phyloP scores from a whole-genome alignment of 23 tunicate genomes.

The Botrylloides violaceus region DNA sequence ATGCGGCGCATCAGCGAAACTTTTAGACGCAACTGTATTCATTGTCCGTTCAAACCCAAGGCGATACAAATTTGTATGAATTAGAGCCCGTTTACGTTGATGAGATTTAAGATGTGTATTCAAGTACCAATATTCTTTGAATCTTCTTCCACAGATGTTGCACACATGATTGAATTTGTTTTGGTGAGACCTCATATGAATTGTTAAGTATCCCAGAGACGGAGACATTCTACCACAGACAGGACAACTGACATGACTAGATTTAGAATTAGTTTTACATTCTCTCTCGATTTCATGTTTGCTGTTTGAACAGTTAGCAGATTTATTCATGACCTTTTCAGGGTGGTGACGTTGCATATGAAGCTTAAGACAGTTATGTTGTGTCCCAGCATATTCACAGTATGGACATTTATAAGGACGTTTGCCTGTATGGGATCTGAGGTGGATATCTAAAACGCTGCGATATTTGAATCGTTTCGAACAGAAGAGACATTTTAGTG shows the following conservation, averaged over 20 bases:
- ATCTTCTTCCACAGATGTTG: slow-evolving; percentile 83
- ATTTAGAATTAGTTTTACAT: neutral
- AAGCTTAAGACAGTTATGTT: slow-evolving; percentile 79
- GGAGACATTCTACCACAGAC: slow-evolving; percentile 84
- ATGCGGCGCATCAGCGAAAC: too few species aligned
- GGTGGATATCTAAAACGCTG: slow-evolving; percentile 75
- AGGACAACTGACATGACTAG: slow-evolving; percentile 72
- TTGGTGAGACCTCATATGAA: slow-evolving; percentile 94
- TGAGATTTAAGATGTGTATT: slow-evolving; percentile 84
- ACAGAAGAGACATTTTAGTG: slow-evolving; percentile 56
- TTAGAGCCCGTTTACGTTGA: too few species aligned
- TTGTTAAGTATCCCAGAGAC: slow-evolving; percentile 83
- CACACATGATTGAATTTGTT: slow-evolving; percentile 81
- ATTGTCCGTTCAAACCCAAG: too few species aligned
- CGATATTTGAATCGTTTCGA: slow-evolving; percentile 75
- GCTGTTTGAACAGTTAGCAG: neutral
- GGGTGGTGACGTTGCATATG: slow-evolving; percentile 87
- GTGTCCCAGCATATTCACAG: slow-evolving; percentile 85
- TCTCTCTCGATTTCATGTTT: neutral
- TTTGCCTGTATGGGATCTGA: slow-evolving; percentile 83
- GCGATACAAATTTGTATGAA: too few species aligned
- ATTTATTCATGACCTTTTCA: slow-evolving; percentile 10
- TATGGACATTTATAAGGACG: slow-evolving; percentile 76
- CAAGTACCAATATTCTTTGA: slow-evolving; percentile 94
- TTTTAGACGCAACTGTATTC: too few species aligned